Base-by-base conservation (phyloP, 1,140 invertebrate species). In the Bacillus rossius region DNA sequence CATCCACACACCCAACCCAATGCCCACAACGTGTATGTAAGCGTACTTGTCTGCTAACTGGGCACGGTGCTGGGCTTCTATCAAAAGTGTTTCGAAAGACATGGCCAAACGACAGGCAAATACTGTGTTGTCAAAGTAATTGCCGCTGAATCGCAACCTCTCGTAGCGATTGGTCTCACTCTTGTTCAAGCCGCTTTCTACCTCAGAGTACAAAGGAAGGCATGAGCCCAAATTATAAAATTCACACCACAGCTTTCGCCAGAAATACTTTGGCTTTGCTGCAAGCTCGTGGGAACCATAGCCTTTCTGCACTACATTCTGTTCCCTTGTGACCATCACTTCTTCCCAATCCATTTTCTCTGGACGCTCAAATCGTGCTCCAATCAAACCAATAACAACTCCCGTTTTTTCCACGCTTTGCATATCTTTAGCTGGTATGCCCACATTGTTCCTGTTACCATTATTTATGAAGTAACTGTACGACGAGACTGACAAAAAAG, bases 381-480 rank as follows among this genome's bases (percentile, higher is more conserved):
- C 77, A 55, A 79, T 77, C 37, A 78, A 51, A 8, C 77, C 77
- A 23, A 70, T 49, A 20, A 49, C 29, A 2, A 49, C 29, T n/a
- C 47, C 47, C 8, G 22, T 20, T 4, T 4, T n/a, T 49, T 23
- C 29, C 8, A 49, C 16, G 14, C 19, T 49, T 13, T 49, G 47
- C 4, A 29, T 49, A 7, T 49, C 26, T 7, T 49, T 49, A n/a
- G 23, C 22, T 14, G 47, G 47, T 1, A 75, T 67, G 2, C 82
- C 84, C 50, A 67, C 68, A 63, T 85, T 86, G 13, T 75, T 70
- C n/a, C 84, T 73, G n/a, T 74, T 71, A 3, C 84, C 84, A 62
- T 84, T 76, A 59, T 86, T 86, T 49, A 86, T 79, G 61, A 85
- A 85, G 64, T 79, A 80, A 2, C 80, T 81, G 54, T 76, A 74